A percentile compares a stretch with the other conserved stretches of the same genome.
These are phyloP conservation scores for Ptychadena robeensis DNA, from an alignment of 2,797 vertebrate genomes.

Conservation along the genomic window DNA sequence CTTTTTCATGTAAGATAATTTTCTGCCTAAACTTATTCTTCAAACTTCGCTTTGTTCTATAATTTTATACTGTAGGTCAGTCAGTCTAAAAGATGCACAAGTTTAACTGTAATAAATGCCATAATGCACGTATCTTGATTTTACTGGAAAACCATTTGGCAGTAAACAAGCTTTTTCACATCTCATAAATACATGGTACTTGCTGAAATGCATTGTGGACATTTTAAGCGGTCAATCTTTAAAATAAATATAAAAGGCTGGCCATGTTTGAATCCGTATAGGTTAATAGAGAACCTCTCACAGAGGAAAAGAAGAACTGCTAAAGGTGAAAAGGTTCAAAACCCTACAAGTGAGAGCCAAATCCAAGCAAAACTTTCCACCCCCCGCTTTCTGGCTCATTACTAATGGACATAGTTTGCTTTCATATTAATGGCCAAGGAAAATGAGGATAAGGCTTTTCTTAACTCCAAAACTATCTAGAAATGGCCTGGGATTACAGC, in stretches of 20 bases:
- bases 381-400: too few relatives aligned
- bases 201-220: constrained; percentile 9
- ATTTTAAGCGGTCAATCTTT: neutral
- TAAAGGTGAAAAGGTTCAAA: too few relatives aligned
- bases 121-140: neutral
- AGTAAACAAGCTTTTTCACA: constrained; percentile 1
- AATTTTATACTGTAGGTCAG: neutral
- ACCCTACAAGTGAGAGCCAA: too few relatives aligned
- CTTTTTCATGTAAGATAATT: neutral
- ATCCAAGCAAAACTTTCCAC: too few relatives aligned
- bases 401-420: too few relatives aligned
- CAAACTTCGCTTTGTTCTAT: neutral
- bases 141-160: constrained; percentile 32
- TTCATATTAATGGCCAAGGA: too few relatives aligned
- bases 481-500: too few relatives aligned
- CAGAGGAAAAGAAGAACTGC: too few relatives aligned
- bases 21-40: neutral
- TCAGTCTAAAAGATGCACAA: neutral
- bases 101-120: neutral
- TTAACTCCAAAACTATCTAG: too few relatives aligned
- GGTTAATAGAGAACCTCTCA: too few relatives aligned
- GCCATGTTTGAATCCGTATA: neutral
- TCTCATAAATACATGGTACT: constrained; percentile 17
- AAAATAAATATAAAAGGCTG: constrained; percentile 23
- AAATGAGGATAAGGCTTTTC: too few relatives aligned